A percentile compares a stretch with the other conserved stretches of the same genome.
Evolutionary conservation across 1,140 invertebrate genomes (phyloP).

Genomic region (Brachionus plicatilis): DNA sequence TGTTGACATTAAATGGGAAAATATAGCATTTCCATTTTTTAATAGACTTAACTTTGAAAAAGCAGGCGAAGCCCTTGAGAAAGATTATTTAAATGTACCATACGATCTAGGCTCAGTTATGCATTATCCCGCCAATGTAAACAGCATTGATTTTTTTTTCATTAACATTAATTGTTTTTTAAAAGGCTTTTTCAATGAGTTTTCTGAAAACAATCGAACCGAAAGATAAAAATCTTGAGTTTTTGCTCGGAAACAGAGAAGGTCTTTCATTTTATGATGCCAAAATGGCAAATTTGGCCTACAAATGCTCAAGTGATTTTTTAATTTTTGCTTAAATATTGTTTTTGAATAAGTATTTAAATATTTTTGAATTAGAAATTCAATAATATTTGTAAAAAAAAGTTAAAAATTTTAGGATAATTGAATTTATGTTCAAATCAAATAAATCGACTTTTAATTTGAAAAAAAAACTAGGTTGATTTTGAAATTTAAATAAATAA

Average conservation of each 20-base stretch:
- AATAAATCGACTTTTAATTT: no score
- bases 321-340: no score
- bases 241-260: conserved; percentile 50
- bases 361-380: no score
- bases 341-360: no score
- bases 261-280: conserved; percentile 52
- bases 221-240: conserved; percentile 52
- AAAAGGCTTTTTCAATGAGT: conserved; percentile 44
- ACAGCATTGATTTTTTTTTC: neutral
- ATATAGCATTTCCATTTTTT: conserved; percentile 43
- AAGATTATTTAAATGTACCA: conserved; percentile 45
- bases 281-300: conserved; percentile 50
- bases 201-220: conserved; percentile 51
- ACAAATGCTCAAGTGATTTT: conserved; percentile 22
- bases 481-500: no score
- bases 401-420: no score
- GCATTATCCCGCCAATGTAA: conserved; percentile 51
- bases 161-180: conserved; percentile 39
- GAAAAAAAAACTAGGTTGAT: no score
- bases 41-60: conserved; percentile 1
- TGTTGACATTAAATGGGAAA: conserved; percentile 51
- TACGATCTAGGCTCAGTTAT: conserved; percentile 53
- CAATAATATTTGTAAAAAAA: no score
- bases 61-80: conserved; percentile 44
- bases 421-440: no score